Evolutionary conservation across 2,113 vertebrate species (phyloP), one percentile per base, ranked within the genome.

Genomic region (Silurus asotus): DNA sequence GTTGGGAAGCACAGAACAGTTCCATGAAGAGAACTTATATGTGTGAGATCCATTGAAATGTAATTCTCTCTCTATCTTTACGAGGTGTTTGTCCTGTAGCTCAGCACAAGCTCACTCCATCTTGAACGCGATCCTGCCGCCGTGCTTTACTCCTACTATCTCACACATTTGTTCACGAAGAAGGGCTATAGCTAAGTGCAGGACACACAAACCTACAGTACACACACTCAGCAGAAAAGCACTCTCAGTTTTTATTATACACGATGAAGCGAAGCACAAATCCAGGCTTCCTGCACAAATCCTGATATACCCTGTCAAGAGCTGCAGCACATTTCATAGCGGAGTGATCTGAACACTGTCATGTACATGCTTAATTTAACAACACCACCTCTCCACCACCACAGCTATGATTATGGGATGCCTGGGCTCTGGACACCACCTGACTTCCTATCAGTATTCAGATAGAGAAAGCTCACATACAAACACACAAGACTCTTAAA

Each of bases 281-380:
- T 78, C 49, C 61, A 76, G 83, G 49, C 62, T 48, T 69, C n/a
- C 25, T 79, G 7, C 3, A 13, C 23, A 67, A 79, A 67, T 51
- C 49, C 59, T 28, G 53, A 70, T 45, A 25, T 23, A 58, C 56
- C 17, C 5, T 20, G 14, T 59, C 25, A 4, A 58, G 53, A 78
- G 55, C 53, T 67, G 28, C 53, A 19, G n/a, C 58, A 1, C 74
- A 5, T 84, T 49, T 14, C 23, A 25, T 19, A 20, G 67, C 4
- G 45, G 23, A 61, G 13, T 45, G 62, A 48, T 65, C 17, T 25
- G 17, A 59, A 5, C 48, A 28, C 48, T 51, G 45, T 74, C 51
- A 80, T 86, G 37, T 56, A 70, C 77, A 80, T 59, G 59, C 76
- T 59, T 80, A 81, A 81, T 81, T 86, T 56, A 86, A 49, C 76